Evolutionary conservation across 2,888 invertebrate genomes (phyloP).

Genomic region (Megastigmus dorsalis): DNA sequence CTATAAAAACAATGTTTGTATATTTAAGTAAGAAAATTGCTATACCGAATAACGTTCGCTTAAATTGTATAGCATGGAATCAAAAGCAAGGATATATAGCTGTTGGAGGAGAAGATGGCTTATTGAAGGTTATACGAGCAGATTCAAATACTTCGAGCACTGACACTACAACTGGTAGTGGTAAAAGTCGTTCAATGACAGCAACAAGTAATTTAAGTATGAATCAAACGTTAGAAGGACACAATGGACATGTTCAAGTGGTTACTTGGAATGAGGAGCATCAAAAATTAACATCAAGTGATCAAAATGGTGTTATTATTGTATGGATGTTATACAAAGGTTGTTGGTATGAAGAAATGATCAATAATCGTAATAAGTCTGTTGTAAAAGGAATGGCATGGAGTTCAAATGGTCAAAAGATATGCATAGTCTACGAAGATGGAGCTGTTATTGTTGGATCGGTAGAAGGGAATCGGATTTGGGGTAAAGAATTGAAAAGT

Average conservation of each 20-base stretch:
- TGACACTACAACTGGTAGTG: conserved; percentile 46
- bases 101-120: conserved; percentile 96
- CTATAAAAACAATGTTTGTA: no score
- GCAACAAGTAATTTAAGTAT: conserved; percentile 91
- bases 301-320: conserved; percentile 97
- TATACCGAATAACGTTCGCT: conserved; percentile 94
- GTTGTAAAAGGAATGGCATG: conserved; percentile 98
- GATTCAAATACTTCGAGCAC: conserved; percentile 75
- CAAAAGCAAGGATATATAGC: conserved; percentile 96
- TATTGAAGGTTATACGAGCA: conserved; percentile 95
- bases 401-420: conserved; percentile 97
- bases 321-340: conserved; percentile 99
- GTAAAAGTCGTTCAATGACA: conserved; percentile 77
- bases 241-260: conserved; percentile 91
- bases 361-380: conserved; percentile 98
- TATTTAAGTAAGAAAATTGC: conserved; percentile 85
- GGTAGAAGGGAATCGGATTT: conserved; percentile 97
- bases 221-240: conserved; percentile 97
- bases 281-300: conserved; percentile 97
- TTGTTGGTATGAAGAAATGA: conserved; percentile 99
- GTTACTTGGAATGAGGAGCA: conserved; percentile 98
- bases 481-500: conserved; percentile 97
- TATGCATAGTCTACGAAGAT: conserved; percentile 99
- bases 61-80: conserved; percentile 96
- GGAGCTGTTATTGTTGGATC: conserved; percentile 97